Evolutionary conservation across 1,140 invertebrate species (phyloP).

Genomic region (Brachystomella parvula): DNA sequence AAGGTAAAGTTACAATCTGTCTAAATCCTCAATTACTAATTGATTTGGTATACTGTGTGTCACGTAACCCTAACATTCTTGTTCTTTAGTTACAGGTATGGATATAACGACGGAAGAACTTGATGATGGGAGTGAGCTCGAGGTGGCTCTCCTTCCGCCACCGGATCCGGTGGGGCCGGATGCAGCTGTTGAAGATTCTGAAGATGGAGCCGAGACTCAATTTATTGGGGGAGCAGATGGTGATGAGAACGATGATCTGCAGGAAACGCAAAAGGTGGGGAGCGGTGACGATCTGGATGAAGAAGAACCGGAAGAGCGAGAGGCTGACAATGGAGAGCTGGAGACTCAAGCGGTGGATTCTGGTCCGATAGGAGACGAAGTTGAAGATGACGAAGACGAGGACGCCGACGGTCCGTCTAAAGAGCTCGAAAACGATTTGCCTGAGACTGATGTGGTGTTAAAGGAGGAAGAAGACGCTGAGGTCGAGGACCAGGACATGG

Average conservation of each 20-base stretch:
- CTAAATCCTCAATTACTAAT: neutral
- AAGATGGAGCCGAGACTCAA: constrained; percentile 22
- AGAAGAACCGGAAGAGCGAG: constrained; percentile 14
- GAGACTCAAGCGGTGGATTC: neutral
- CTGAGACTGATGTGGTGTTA: no score
- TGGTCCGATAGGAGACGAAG: no score
- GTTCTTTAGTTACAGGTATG: neutral
- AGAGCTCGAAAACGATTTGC: no score
- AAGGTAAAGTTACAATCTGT: neutral
- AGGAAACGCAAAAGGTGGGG: neutral
- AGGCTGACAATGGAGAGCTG: neutral
- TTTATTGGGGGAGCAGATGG: no score
- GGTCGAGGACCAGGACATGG: constrained; percentile 21
- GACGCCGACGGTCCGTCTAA: no score
- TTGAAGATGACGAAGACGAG: constrained; percentile 7
- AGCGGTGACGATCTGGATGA: constrained; percentile 15
- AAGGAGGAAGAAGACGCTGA: constrained; percentile 3
- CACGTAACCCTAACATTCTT: neutral
- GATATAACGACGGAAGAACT: neutral
- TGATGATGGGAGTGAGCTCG: no score
- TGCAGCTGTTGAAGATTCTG: neutral
- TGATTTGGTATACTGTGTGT: neutral
- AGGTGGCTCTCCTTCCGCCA: no score
- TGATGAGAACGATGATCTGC: no score
- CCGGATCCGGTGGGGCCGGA: neutral